These are phyloP conservation scores for Helicoverpa armigera DNA, from an alignment of 1,140 invertebrate species.

Conservation along the genomic window DNA sequence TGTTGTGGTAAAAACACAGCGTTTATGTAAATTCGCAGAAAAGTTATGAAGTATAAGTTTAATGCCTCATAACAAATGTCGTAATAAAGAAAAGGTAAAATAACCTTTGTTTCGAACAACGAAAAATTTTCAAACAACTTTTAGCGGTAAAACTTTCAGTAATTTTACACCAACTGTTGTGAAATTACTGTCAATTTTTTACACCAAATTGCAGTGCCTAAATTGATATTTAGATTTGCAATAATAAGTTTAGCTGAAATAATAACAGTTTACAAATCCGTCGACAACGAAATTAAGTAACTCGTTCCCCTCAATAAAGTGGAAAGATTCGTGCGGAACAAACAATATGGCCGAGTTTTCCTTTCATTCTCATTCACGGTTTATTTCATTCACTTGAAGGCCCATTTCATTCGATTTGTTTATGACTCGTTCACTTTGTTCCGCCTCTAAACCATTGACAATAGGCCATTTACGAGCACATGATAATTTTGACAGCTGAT, in stretches of 20 bases:
- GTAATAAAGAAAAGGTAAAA: too few relatives aligned
- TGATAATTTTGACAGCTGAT: slow-evolving; percentile 33
- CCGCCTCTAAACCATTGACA: slow-evolving; percentile 22
- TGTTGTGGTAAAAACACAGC: too few relatives aligned
- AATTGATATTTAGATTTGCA: too few relatives aligned
- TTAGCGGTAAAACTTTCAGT: too few relatives aligned
- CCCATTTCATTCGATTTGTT: slow-evolving; percentile 43
- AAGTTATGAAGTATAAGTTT: too few relatives aligned
- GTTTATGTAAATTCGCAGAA: too few relatives aligned
- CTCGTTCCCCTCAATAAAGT: slow-evolving; percentile 31
- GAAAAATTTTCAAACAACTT: too few relatives aligned
- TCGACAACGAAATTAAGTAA: slow-evolving; percentile 16
- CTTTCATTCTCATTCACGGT: slow-evolving; percentile 46
- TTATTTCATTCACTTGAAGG: slow-evolving; percentile 40
- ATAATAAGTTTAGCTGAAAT: not conserved
- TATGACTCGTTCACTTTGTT: slow-evolving; percentile 35
- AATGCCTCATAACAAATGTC: too few relatives aligned
- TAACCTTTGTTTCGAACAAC: too few relatives aligned
- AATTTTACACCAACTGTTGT: too few relatives aligned
- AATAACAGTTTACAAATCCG: not conserved
- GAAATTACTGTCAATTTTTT: too few relatives aligned
- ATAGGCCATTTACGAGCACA: slow-evolving; percentile 20
- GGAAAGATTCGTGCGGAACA: slow-evolving; percentile 40
- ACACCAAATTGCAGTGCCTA: too few relatives aligned
- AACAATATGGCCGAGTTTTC: slow-evolving; percentile 24